Base-by-base conservation (phyloP, 2,113 vertebrate genomes). In the Cinclus mexicanus region DNA sequence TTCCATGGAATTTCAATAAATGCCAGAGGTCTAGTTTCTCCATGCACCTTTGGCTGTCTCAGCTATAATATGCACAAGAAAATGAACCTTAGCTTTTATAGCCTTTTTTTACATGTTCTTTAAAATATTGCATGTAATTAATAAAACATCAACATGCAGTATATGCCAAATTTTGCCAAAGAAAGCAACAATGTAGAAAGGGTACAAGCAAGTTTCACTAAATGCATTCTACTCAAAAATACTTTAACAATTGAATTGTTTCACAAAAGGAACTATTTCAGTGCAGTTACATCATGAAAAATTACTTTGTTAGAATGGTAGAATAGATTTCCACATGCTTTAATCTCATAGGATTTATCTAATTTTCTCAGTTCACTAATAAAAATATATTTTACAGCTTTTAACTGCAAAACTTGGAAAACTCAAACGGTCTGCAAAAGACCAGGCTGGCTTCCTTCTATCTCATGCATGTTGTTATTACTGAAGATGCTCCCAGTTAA, bases 191-290 rank as follows among this genome's bases (percentile, higher is more conserved):
- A 39, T 65, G 28, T 64, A 47, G 82, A 65, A 91, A 81, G 49
- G 20, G 28, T 78, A 39, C 9, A 60, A 90, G 47, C 89, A 52
- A 88, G 18, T 92, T 92, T 83, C 88, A 93, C 71, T 86, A 81
- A 75, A 86, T 52, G 13, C 22, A 3, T 78, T 93, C 35, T 77
- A 33, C 67, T 12, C 42, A 88, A 67, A 90, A 96, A 82, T 75
- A 89, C 81, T 95, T 67, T 81, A 89, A 72, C 79, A 93, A 86
- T 47, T 86, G n/a, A 81, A 88, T 89, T 90, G 31, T 81, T 96
- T 89, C 69, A 90, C 28, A 68, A 88, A 92, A 90, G 9, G 33
- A 92, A 68, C 39, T 83, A 42, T 60, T 94, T 94, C 71, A 88
- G 72, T 53, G 23, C 47, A 89, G 68, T 93, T 92, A 64, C 64